Conservation (phyloP, 2,113 vertebrate genomes). For the Rhipidura dahli region DNA sequence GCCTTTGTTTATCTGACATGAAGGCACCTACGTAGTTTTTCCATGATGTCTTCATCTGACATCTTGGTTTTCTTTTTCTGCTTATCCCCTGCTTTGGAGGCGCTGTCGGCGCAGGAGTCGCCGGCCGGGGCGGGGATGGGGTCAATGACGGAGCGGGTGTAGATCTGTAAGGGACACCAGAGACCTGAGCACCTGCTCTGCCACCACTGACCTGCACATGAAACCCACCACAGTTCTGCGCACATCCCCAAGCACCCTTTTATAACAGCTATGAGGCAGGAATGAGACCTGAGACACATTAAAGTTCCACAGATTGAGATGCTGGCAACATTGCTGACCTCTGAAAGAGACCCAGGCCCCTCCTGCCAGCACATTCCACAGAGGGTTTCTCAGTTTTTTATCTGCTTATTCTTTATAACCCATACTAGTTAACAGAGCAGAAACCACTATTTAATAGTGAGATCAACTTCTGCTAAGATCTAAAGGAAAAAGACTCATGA, state of each 20-base stretch:
- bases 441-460: neutral
- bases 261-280: neutral
- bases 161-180: slow-evolving; percentile 75
- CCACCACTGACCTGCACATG: neutral
- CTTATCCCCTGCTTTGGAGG: slow-evolving; percentile 83
- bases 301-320: neutral
- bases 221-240: neutral
- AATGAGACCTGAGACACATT: neutral
- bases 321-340: neutral
- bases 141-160: slow-evolving; percentile 94
- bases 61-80: slow-evolving; percentile 97
- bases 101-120: slow-evolving; percentile 78
- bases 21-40: slow-evolving; percentile 88
- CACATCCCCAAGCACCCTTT: neutral
- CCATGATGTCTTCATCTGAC: slow-evolving; percentile 98
- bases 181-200: neutral
- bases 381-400: neutral
- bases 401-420: neutral
- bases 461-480: neutral
- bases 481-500: neutral
- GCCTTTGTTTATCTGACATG: neutral
- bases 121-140: slow-evolving; percentile 84
- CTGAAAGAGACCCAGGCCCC: neutral
- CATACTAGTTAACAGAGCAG: neutral
- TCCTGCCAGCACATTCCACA: neutral